A percentile compares a stretch with the other conserved stretches of the same genome.
These are phyloP conservation scores for Rotaria sp. DNA, from an alignment of 2,888 invertebrate species.

Conservation along the genomic window DNA sequence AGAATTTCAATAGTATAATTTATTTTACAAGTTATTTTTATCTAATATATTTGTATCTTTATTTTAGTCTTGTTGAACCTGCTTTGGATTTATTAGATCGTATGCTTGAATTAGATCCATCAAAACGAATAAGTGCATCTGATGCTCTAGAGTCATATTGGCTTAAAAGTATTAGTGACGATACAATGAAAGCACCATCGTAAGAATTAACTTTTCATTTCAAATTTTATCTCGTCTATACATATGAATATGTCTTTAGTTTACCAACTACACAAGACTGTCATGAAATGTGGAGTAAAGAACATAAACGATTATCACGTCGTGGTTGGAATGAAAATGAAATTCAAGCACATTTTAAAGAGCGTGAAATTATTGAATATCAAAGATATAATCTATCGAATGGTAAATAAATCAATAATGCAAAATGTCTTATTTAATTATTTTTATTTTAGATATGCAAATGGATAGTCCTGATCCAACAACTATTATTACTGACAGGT, in stretches of 20 bases:
- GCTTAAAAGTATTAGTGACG: conserved; percentile 29
- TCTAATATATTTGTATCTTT: conserved; percentile 27
- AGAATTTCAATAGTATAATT: conserved; percentile 65
- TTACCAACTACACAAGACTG: conserved; percentile 37
- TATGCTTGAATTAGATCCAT: conserved; percentile 92
- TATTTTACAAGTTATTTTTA: too few relatives aligned
- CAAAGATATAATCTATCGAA: not conserved
- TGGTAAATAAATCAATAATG: not conserved
- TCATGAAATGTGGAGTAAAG: conserved; percentile 41
- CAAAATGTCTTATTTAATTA: too few relatives aligned
- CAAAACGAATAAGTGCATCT: conserved; percentile 81
- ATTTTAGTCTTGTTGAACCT: conserved; percentile 67
- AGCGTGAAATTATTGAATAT: conserved; percentile 16
- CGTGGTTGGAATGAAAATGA: conserved; percentile 30
- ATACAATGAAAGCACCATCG: conserved; percentile 10
- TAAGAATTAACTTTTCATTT: not conserved
- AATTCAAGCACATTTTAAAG: conserved; percentile 12
- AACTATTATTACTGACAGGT: not conserved
- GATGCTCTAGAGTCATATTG: conserved; percentile 80
- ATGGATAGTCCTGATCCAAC: not conserved
- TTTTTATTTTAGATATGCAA: not conserved
- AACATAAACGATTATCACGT: conserved; percentile 26
- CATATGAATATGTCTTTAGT: not conserved
- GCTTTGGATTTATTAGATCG: conserved; percentile 83
- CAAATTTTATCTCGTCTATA: not conserved